Conservation (phyloP, 2,797 vertebrate species). For the Macropodus opercularis region DNA sequence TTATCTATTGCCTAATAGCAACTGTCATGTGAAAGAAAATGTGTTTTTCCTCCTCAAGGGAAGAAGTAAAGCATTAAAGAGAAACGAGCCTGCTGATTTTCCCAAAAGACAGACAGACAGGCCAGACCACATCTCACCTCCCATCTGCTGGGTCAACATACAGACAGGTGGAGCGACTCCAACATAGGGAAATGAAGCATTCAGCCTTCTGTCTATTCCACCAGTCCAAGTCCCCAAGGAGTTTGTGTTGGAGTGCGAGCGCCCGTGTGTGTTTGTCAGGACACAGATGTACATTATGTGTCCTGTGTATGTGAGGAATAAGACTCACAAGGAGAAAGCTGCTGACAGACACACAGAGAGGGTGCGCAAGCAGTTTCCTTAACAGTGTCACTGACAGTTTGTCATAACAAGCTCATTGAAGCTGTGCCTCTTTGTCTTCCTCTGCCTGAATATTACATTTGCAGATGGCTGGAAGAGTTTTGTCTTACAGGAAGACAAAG, state of each 20-base stretch:
- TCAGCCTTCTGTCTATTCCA: constrained; percentile 45
- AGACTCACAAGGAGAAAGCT: constrained; percentile 4
- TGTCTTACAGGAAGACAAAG: constrained; percentile 51
- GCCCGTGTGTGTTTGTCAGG: constrained; percentile 22
- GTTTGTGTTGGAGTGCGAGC: constrained; percentile 18
- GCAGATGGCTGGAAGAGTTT: constrained; percentile 46
- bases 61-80: background rate
- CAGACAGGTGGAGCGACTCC: constrained; percentile 56
- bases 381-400: constrained; percentile 60
- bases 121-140: constrained; percentile 41
- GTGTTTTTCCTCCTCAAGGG: constrained; percentile 19
- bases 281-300: constrained; percentile 25
- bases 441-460: constrained; percentile 41
- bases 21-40: background rate
- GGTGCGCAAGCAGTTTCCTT: constrained; percentile 36
- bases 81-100: constrained; percentile 53
- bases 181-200: constrained; percentile 63
- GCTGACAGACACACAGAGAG: constrained; percentile 26
- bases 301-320: constrained; percentile 14
- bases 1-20: background rate
- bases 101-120: constrained; percentile 47
- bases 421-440: constrained; percentile 46
- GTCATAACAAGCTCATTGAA: constrained; percentile 63
- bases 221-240: constrained; percentile 31
- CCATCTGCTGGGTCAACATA: constrained; percentile 59